Evolutionary conservation across 2,888 invertebrate genomes (phyloP), one percentile per base, ranked within the genome.

Genomic region (Falcaria lacertinaria): DNA sequence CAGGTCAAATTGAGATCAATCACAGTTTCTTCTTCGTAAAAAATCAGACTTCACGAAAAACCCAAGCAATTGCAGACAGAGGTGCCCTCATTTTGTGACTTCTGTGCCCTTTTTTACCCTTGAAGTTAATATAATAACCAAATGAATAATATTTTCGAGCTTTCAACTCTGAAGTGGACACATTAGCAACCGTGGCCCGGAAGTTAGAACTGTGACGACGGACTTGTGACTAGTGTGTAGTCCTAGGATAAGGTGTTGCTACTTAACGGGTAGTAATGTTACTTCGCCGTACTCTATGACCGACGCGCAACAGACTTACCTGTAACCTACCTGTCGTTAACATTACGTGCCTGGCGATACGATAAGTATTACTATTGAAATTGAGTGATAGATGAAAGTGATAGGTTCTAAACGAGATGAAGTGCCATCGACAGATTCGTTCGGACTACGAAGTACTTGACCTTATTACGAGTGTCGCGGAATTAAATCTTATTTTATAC

Each of bases 171-270:
- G n/a, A n/a, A n/a, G n/a, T n/a, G n/a, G n/a, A n/a, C n/a, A n/a
- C n/a, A 22, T 1, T 1, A 11, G 3, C 6, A 28, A 11, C 28
- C 6, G 11, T 28, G 28, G 3, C 11, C 3, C 28, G 28, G 7
- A 73, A 88, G 87, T 85, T 86, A 86, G 87, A 80, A 86, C 68
- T 1, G 19, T 78, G 75, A 87, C 79, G 81, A 88, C 76, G 88
- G 88, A 88, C 88, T 88, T 88, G 88, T 84, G 79, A 86, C 73
- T 86, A 86, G 77, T 60, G 60, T 66, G 62, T 64, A 72, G 48
- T 64, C 54, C 48, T 77, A n/a, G n/a, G n/a, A 25, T 78, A 83
- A 79, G 75, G 67, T 81, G 81, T 70, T 78, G 85, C 82, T 84
- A 86, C 85, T 85, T 86, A 87, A 83, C 67, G 57, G 54, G 70